Conservation (phyloP, 2,797 vertebrate species). For the Muscicapa comitata region DNA sequence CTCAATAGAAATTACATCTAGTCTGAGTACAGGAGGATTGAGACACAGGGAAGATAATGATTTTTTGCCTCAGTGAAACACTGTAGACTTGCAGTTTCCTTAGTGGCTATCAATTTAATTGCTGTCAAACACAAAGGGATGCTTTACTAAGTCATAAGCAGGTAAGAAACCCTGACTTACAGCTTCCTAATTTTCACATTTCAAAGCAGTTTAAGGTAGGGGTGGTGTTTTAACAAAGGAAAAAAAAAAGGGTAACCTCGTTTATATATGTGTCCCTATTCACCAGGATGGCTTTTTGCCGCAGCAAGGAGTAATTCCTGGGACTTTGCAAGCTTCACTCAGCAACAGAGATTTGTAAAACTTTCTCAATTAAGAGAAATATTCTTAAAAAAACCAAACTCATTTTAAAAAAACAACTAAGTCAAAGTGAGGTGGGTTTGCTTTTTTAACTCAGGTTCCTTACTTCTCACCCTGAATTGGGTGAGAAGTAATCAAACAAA, state of each 20-base stretch:
- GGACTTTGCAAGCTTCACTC: neutral
- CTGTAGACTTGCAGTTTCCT: neutral
- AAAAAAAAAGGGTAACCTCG: neutral
- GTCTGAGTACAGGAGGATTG: neutral
- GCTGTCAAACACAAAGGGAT: neutral
- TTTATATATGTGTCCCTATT: neutral
- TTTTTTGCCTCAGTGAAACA: conserved; percentile 23
- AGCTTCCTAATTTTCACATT: neutral
- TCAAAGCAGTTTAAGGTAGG: neutral
- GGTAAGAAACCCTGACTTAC: neutral
- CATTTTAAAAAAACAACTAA: neutral
- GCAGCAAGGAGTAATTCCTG: neutral
- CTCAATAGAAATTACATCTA: neutral
- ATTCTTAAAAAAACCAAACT: neutral
- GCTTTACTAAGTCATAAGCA: conserved; percentile 15
- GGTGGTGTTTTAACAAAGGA: neutral
- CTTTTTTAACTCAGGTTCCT: neutral
- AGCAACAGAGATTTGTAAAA: neutral
- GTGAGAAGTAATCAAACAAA: conserved; percentile 25
- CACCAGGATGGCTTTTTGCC: neutral
- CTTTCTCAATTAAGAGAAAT: neutral
- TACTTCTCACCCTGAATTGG: neutral
- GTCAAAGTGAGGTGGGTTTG: neutral
- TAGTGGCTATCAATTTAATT: neutral
- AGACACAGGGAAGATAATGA: neutral